Evolutionary conservation across 2,888 invertebrate genomes (phyloP), one percentile per base, ranked within the genome.

Genomic region (Electrophaes corylata): DNA sequence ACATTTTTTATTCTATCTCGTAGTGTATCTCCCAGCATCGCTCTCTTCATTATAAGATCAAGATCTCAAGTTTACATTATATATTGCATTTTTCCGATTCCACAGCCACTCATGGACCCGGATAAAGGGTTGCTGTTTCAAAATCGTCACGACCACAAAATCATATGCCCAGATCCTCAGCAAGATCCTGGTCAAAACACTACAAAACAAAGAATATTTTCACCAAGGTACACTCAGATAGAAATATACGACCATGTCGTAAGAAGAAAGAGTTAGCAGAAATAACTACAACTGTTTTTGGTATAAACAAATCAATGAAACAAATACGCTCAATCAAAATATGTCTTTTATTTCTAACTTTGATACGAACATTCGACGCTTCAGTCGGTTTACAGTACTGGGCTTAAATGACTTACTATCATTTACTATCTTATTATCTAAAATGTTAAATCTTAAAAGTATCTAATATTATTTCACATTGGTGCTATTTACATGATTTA

Each of bases 241-340:
- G 94, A 96, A 72, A 92, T 97, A 44, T 97, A 96, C 73, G 97
- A 97, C 79, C 97, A 97, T 74, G 91, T 95, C 5, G 93, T 95
- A 0, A 92, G 95, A 67, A 93, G 91, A 69, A 93, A 93, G 75
- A 88, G 88, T 20, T 84, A 57, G 76, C 29, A n/a, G 11, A 5
- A 31, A 4, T 35, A 35, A 11, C 0, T n/a, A 19, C 18, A 14
- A 19, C 0, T 37, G 26, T 19, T 43, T 35, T 43, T 19, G 37
- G 5, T 23, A 12, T 39, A n/a, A 20, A 16, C n/a, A 40, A 46
- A 57, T 44, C 6, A 62, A 55, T 49, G 18, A 59, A 58, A 60
- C 35, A 26, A 57, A 26, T 20, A 31, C 31, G 40, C 58, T 56
- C 57, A 54, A 60, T 57, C 26, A 35, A 54, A 39, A 19, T 26